These are phyloP conservation scores for Pantherophis guttatus DNA, from an alignment of 2,113 vertebrate genomes.

Conservation along the genomic window DNA sequence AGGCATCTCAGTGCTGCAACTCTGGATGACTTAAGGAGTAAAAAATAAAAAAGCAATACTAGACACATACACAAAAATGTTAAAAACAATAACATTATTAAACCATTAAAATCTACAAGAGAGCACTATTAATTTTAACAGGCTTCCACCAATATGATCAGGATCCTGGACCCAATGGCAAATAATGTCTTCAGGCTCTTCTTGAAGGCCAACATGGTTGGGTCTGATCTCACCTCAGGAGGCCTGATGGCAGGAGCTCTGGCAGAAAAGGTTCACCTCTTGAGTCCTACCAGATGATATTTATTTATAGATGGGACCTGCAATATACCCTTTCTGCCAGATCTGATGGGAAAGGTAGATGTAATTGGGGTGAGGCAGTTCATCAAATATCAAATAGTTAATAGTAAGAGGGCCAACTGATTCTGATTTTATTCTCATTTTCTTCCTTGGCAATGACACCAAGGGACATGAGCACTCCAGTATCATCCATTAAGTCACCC, in stretches of 20 bases:
- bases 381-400: not conserved
- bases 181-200: not conserved
- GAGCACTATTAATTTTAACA: not conserved
- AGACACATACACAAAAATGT: no score
- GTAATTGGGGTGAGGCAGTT: not conserved
- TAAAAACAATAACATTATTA: not conserved
- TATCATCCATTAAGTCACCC: not conserved
- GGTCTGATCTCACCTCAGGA: not conserved
- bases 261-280: not conserved
- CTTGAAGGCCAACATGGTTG: not conserved
- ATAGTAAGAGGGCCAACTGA: not conserved
- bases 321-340: not conserved
- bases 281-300: not conserved
- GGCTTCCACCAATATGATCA: not conserved
- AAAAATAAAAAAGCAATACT: not conserved
- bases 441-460: not conserved
- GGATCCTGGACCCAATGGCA: not conserved
- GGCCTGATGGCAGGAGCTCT: not conserved
- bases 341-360: not conserved
- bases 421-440: not conserved
- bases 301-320: not conserved
- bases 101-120: not conserved
- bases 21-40: not conserved
- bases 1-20: not conserved
- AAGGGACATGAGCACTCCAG: not conserved